Base-by-base conservation (phyloP, 2,888 invertebrate genomes). In the Gymnoscelis rufifasciata region DNA sequence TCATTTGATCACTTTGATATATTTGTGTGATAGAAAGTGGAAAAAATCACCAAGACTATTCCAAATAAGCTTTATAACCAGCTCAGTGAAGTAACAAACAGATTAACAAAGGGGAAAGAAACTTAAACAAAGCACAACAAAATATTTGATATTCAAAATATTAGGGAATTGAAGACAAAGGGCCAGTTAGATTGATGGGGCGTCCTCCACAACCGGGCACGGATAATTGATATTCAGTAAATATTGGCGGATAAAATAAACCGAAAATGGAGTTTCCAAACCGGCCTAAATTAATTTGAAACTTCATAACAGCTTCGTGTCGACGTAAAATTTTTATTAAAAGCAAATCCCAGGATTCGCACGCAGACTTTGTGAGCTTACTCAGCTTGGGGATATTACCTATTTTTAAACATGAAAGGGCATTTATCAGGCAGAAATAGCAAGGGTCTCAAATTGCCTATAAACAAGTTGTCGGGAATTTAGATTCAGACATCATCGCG, bases 161-260 rank as follows among this genome's bases (percentile, higher is more conserved):
- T 45, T 13, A 33, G 14, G 43, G 54, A 57, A 51, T 51, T 27
- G 29, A 45, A 60, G 57, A 60, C 45, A 56, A 70, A 67, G 64
- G 68, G 68, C 63, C 66, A 64, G 65, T 60, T 65, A 71, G 76
- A 78, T 74, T 75, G 77, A 78, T 74, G 68, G 59, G 59, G 54
- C 52, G 62, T 58, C 60, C 58, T 54, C 47, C 54, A 49, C 53
- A 59, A 61, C 60, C 57, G 57, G 62, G 60, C 57, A 58, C 61
- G 72, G 76, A 82, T 87, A 83, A 86, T 86, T 84, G 86, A 82
- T 83, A 83, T 81, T 82, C 82, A 71, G 83, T 82, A 83, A 87
- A 86, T 83, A 86, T 86, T 86, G 82, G 76, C 73, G 79, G 76
- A 82, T 81, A 78, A 83, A 86, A 84, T 83, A 80, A 78, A 83